These are phyloP conservation scores for Caenorhabditis becei DNA, from an alignment of 2,888 invertebrate genomes.

Conservation along the genomic window DNA sequence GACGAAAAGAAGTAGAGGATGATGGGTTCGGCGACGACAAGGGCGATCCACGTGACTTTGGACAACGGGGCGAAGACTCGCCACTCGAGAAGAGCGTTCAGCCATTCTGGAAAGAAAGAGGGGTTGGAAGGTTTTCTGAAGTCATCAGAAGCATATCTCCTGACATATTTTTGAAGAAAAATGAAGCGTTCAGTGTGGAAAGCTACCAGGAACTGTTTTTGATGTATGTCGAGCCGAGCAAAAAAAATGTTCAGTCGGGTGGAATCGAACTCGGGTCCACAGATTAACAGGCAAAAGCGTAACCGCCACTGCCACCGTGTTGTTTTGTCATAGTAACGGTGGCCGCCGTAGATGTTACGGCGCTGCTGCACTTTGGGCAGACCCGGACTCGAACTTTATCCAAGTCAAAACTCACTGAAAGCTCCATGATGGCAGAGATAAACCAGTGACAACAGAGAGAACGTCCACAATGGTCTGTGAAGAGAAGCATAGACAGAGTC, in stretches of 20 bases:
- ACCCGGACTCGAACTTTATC: no score
- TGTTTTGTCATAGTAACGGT: no score
- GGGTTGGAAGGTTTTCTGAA: neutral
- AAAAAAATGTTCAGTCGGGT: no score
- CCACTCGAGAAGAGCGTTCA: conserved; percentile 74
- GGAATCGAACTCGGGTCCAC: no score
- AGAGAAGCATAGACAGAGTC: conserved; percentile 73
- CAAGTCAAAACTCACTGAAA: conserved; percentile 56
- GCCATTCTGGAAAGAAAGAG: conserved; percentile 54
- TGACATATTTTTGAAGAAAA: no score
- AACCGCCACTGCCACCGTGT: no score
- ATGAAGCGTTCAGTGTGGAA: no score
- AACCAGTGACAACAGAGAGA: conserved; percentile 69
- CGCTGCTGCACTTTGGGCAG: neutral
- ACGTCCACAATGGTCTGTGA: conserved; percentile 76
- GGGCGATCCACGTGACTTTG: conserved; percentile 73
- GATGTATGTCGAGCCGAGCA: no score
- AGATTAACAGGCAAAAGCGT: no score
- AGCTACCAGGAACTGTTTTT: neutral
- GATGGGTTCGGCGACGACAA: conserved; percentile 78
- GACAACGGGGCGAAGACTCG: conserved; percentile 77
- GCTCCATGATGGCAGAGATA: conserved; percentile 70
- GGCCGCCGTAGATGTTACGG: neutral
- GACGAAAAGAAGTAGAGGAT: conserved; percentile 80
- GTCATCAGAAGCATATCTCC: neutral